Base-by-base conservation (phyloP, 2,113 vertebrate genomes). In the Lophius piscatorius region DNA sequence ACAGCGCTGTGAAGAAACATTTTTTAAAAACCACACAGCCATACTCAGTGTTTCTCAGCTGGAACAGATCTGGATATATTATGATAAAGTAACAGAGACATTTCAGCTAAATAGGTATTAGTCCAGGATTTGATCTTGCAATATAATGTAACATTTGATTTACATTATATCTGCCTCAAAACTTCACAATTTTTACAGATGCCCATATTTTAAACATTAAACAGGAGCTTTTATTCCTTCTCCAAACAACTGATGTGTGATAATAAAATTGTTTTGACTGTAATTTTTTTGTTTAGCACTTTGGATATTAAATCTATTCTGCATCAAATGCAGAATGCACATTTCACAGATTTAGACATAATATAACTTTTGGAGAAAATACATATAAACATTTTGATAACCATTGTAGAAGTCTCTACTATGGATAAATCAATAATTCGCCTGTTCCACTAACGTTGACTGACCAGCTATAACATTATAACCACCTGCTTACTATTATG, bases 331-430 rank as follows among this genome's bases (percentile, higher is more conserved):
- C 87, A 83, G 58, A 61, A 17, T 72, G 65, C 76, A 68, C 76
- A 68, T 62, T 69, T 76, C 40, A 81, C 45, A 66, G 67, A 76
- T 70, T 28, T 26, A 61, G 6, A 68, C 57, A 60, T 62, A 77
- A 40, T 38, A 65, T 38, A 20, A 39, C 14, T 41, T 36, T 5
- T 54, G 16, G 22, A 45, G n/a, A 33, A 70, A 16, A 52, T 36
- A 41, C 45, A 29, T 17, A 38, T 46, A 63, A 13, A 59, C 57
- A 65, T 33, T 44, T 35, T 55, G 42, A 58, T 75, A 82, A 80
- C 81, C 83, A 87, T 89, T 89, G 83, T 60, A 80, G 85, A 89
- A 86, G 81, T 83, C 81, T 34, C 41, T 10, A 39, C 1, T n/a
- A 9, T 2, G 39, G 4, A 31, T 45, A 1, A 50, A 60, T 42